phyloP scores from a whole-genome alignment of 2,888 invertebrate species.

The Lepas anatifera region DNA sequence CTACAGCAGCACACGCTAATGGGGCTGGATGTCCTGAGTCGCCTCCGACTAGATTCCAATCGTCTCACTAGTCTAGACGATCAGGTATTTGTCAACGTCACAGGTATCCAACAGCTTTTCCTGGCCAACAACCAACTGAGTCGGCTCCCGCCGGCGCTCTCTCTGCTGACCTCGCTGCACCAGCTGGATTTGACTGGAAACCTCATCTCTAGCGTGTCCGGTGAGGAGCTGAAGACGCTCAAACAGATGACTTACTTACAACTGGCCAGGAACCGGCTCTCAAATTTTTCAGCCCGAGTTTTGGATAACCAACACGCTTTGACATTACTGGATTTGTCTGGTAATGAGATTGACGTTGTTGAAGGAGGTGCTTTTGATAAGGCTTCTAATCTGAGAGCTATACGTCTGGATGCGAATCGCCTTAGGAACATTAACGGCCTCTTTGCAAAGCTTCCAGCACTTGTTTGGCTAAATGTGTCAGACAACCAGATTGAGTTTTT shows the following conservation, averaged over 20 bases:
- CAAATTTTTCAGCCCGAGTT: conserved; percentile 25
- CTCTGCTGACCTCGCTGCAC: conserved; percentile 70
- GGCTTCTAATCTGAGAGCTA: conserved; percentile 66
- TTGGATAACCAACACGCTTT: conserved; percentile 41
- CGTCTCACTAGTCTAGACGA: conserved; percentile 68
- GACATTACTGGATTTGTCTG: conserved; percentile 67
- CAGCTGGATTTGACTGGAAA: conserved; percentile 88
- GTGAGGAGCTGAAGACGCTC: conserved; percentile 71
- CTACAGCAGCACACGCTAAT: conserved; percentile 75
- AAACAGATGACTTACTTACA: conserved; percentile 45
- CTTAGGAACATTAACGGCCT: conserved; percentile 68
- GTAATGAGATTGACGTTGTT: conserved; percentile 53
- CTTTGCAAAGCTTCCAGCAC: conserved; percentile 66
- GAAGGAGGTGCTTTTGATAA: conserved; percentile 70
- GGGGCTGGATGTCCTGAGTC: conserved; percentile 71
- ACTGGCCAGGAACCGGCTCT: conserved; percentile 34
- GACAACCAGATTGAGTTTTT: conserved; percentile 81
- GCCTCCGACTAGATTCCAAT: conserved; percentile 76
- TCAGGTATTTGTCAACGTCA: conserved; percentile 80
- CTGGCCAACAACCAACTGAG: conserved; percentile 74
- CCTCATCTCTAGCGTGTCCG: conserved; percentile 63
- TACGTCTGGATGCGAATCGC: conserved; percentile 73
- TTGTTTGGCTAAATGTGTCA: conserved; percentile 81
- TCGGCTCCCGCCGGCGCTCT: conserved; percentile 63
- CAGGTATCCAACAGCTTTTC: conserved; percentile 77